Percentiles rank a stretch among this genome's conserved stretches.
Conservation (phyloP, 2,113 vertebrate genomes). For the Dermatemys mawii region DNA sequence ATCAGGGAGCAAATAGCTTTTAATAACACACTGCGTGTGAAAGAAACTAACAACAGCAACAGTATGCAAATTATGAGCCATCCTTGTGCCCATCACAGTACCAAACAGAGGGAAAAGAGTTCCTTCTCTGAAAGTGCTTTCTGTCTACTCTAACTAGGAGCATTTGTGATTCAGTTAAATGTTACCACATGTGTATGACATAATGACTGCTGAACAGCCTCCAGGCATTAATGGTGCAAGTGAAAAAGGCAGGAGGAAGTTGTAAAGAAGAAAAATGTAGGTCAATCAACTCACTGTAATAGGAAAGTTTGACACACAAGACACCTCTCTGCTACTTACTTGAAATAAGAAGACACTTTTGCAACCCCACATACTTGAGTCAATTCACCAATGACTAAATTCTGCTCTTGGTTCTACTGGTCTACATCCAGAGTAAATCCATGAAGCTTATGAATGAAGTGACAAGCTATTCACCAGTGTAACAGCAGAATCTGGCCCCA, state of each 20-base stretch:
- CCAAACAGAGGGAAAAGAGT: neutral
- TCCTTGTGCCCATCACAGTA: neutral
- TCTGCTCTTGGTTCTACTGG: neutral
- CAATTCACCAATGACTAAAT: neutral
- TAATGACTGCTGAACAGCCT: neutral
- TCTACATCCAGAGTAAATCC: neutral
- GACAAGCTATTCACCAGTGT: neutral
- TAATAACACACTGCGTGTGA: neutral
- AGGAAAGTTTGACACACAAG: neutral
- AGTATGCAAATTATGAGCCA: neutral
- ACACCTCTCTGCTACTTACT: neutral
- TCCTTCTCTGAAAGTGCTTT: neutral
- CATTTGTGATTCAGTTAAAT: neutral
- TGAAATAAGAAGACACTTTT: accelerated
- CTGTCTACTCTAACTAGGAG: neutral
- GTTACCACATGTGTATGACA: neutral
- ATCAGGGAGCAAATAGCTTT: neutral
- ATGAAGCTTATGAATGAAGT: neutral
- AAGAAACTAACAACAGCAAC: neutral
- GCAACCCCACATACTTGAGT: accelerated
- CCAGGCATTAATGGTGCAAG: neutral
- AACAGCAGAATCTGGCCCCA: neutral
- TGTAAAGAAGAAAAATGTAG: neutral
- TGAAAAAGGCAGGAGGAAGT: neutral
- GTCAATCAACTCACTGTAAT: neutral